phyloP scores from a whole-genome alignment of 30 jellyfish, hydroid and myxozoan species.

The Hydractinia echinata region DNA sequence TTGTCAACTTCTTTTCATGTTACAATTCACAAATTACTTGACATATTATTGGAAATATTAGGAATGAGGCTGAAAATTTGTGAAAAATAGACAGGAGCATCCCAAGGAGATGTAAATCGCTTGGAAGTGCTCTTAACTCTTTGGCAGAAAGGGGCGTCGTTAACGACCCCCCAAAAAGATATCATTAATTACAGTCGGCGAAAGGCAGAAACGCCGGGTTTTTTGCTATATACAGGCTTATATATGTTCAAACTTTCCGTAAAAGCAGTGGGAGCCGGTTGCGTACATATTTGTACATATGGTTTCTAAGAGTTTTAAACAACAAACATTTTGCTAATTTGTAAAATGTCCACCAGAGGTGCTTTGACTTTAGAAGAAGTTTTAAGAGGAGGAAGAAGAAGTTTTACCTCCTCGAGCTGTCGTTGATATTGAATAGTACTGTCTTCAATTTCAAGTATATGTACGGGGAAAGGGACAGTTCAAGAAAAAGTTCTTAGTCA shows the following conservation, averaged over 20 bases:
- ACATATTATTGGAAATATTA: too few species aligned
- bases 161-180: too few species aligned
- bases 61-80: too few species aligned
- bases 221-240: neutral
- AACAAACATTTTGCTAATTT: too few species aligned
- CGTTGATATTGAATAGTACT: neutral
- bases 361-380: conserved; percentile 5
- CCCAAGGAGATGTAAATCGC: too few species aligned
- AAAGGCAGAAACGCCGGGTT: neutral
- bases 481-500: conserved; percentile 4
- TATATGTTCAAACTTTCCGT: neutral
- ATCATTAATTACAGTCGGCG: neutral
- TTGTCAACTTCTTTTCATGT: too few species aligned
- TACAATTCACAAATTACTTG: too few species aligned
- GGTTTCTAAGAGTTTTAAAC: neutral
- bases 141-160: too few species aligned
- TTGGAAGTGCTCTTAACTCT: too few species aligned
- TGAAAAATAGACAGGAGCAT: too few species aligned
- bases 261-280: conserved; percentile 6
- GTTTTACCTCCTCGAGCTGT: neutral
- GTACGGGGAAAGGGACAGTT: conserved; percentile 5
- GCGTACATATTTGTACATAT: neutral
- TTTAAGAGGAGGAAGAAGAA: neutral
- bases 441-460: conserved; percentile 7
- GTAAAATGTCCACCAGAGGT: neutral